Conservation (phyloP, 2,113 vertebrate species). For the Vulpes ferrilata region DNA sequence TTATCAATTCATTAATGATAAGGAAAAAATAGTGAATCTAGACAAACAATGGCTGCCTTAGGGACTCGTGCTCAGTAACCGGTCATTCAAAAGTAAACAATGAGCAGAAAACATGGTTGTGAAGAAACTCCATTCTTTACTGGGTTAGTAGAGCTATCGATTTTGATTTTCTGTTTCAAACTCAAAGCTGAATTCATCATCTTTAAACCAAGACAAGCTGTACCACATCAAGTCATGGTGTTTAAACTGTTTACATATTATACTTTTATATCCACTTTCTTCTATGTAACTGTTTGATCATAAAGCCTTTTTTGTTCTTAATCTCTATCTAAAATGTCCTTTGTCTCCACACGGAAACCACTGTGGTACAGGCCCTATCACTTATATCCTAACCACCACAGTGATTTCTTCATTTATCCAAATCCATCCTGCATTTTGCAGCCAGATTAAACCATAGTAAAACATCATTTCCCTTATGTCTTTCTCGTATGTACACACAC, state of each 20-base stretch:
- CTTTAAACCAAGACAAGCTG: not conserved
- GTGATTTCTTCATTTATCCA: constrained; percentile 1
- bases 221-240: not conserved
- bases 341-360: not conserved
- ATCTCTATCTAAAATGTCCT: not conserved
- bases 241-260: not conserved
- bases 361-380: not conserved
- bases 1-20: not conserved
- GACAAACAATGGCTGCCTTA: not conserved
- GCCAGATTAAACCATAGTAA: not conserved
- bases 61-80: not conserved
- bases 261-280: not conserved
- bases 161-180: not conserved
- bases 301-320: not conserved
- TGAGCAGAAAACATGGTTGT: not conserved
- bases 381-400: not conserved
- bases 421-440: not conserved
- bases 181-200: not conserved
- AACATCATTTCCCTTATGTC: not conserved
- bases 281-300: not conserved
- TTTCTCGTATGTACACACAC: not conserved
- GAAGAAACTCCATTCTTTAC: not conserved
- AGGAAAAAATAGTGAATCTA: not conserved
- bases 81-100: not conserved
- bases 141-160: not conserved